phyloP scores from a whole-genome alignment of 2,797 vertebrate genomes.

The Sorex maritimensis region DNA sequence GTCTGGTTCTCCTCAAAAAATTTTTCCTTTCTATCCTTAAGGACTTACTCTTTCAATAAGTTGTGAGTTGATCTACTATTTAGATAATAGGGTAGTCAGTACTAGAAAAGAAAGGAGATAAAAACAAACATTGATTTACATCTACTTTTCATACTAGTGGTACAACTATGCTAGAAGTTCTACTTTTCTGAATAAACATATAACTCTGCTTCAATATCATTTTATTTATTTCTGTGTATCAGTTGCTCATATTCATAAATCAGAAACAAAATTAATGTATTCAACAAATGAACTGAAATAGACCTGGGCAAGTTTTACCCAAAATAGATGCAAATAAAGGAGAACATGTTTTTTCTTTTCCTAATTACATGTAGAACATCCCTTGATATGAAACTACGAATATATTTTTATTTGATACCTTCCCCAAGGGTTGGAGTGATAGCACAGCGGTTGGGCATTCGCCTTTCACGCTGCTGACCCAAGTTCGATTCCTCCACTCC shows the following conservation, averaged over 20 bases:
- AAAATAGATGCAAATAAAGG: neutral
- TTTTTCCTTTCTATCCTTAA: too few relatives aligned
- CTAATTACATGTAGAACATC: neutral
- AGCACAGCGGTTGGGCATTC: too few relatives aligned
- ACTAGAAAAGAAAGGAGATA: neutral
- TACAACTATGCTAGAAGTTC: constrained; percentile 28
- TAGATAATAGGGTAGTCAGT: neutral
- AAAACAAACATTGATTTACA: constrained; percentile 4
- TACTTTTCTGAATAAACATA: neutral
- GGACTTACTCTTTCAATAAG: neutral
- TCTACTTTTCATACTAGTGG: constrained; percentile 14
- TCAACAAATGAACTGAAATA: neutral
- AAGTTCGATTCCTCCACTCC: too few relatives aligned
- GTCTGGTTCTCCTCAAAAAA: too few relatives aligned
- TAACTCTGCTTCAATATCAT: neutral
- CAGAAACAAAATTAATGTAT: neutral
- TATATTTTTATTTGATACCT: constrained; percentile 39
- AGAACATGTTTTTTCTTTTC: neutral
- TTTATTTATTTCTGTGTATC: neutral
- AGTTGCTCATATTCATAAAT: neutral
- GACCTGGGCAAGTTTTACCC: neutral
- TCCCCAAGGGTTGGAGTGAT: neutral
- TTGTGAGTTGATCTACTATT: neutral
- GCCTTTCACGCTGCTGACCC: too few relatives aligned
- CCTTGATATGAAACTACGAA: neutral